Conservation (phyloP, 1,140 invertebrate species). For the Schlechtendalia chinensis region DNA sequence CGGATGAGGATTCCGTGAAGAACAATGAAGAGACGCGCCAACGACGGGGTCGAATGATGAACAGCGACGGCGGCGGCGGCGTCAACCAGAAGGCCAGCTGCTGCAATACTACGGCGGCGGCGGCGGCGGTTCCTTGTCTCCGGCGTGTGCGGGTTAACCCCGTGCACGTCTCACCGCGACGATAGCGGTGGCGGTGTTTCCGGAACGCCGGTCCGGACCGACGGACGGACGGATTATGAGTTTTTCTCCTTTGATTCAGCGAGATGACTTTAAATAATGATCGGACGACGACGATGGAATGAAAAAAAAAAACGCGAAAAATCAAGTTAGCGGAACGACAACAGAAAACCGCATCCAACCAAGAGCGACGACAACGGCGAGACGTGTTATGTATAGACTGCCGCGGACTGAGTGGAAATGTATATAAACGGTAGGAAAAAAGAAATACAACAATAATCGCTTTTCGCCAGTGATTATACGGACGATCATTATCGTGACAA, state of each 20-base stretch:
- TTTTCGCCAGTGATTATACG: conserved; percentile 11
- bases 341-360: conserved; percentile 27
- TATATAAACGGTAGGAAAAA: conserved; percentile 36
- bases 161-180: not conserved
- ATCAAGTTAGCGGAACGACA: not conserved
- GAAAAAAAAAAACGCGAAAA: not conserved
- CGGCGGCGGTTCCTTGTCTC: not conserved
- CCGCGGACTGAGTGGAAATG: not conserved
- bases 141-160: not conserved
- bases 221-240: not conserved
- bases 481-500: not conserved
- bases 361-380: not conserved
- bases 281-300: no score
- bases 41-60: not conserved
- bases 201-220: not conserved
- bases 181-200: not conserved
- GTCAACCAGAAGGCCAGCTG: conserved; percentile 22
- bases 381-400: not conserved
- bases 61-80: not conserved
- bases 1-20: no score
- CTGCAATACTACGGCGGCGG: not conserved
- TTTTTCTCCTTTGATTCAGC: no score
- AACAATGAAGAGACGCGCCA: not conserved
- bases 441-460: conserved; percentile 37
- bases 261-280: no score